These are phyloP conservation scores for Oedothorax gibbosus DNA, from an alignment of 1,140 invertebrate genomes.

Conservation along the genomic window DNA sequence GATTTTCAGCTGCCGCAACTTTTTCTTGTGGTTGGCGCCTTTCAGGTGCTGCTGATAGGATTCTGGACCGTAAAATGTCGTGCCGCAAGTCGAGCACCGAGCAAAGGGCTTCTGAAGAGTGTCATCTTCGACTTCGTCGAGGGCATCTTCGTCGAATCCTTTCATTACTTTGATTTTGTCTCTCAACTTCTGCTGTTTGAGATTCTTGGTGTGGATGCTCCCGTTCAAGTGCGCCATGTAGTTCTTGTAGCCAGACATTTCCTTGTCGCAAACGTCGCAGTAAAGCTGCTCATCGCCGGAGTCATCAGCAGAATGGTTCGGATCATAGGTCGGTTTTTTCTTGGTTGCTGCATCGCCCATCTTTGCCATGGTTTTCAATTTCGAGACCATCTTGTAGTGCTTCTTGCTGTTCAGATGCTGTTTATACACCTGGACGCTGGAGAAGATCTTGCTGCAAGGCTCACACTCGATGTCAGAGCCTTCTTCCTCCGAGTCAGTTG, in stretches of 20 bases:
- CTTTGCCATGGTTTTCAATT: background rate
- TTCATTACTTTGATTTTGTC: constrained; percentile 20
- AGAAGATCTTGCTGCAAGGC: constrained; percentile 15
- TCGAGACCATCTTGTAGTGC: constrained; percentile 10
- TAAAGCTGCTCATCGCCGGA: background rate
- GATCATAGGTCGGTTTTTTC: background rate
- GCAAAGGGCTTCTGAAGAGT: constrained; percentile 6
- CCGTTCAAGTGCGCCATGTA: constrained; percentile 4
- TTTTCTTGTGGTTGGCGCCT: constrained; percentile 8
- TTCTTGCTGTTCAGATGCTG: constrained; percentile 29
- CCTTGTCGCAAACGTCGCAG: constrained; percentile 8
- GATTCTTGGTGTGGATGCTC: constrained; percentile 1
- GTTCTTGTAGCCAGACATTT: background rate
- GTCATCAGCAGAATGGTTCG: background rate
- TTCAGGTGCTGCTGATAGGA: background rate
- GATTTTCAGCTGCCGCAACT: background rate
- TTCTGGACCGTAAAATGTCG: background rate
- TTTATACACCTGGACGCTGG: background rate
- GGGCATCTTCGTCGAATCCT: background rate
- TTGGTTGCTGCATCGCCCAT: background rate
- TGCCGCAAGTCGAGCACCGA: background rate
- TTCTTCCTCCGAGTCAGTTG: background rate
- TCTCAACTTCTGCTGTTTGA: constrained; percentile 11
- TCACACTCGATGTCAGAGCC: constrained; percentile 37
- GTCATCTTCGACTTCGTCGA: background rate